Evolutionary conservation across 2,113 vertebrate species (phyloP).

Genomic region (Aphyosemion australe): DNA sequence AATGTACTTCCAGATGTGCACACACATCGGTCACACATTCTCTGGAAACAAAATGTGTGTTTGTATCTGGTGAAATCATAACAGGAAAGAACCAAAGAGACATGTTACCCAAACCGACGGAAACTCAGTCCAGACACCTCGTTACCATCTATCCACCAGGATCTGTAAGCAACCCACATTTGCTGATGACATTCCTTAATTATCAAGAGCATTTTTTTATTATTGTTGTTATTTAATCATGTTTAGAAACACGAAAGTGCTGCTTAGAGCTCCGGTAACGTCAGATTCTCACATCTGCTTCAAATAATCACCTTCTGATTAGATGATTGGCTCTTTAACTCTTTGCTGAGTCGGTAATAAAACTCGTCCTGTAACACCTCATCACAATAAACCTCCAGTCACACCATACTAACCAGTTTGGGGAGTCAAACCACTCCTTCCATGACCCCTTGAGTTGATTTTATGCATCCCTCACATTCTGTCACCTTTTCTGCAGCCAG

Average conservation of each 20-base stretch:
- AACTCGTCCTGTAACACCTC: slow-evolving; percentile 61
- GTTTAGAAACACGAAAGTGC: neutral
- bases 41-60: slow-evolving; percentile 45
- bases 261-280: neutral
- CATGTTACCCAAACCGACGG: slow-evolving; percentile 14
- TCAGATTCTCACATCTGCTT: slow-evolving; percentile 7
- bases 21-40: slow-evolving; percentile 38
- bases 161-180: slow-evolving; percentile 28
- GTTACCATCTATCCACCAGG: slow-evolving; percentile 41
- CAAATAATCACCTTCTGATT: slow-evolving; percentile 22
- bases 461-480: slow-evolving; percentile 45
- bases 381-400: slow-evolving; percentile 62
- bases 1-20: slow-evolving; percentile 67
- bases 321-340: slow-evolving; percentile 29
- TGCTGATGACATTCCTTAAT: slow-evolving; percentile 3
- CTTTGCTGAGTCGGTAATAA: slow-evolving; percentile 38
- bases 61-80: slow-evolving; percentile 64
- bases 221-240: neutral
- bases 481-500: slow-evolving; percentile 23
- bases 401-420: slow-evolving; percentile 60
- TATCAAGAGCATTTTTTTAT: neutral
- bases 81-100: slow-evolving; percentile 51
- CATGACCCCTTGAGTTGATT: slow-evolving; percentile 46
- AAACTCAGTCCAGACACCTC: slow-evolving; percentile 53
- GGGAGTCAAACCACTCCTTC: slow-evolving; percentile 46